Evolutionary conservation across 2,888 invertebrate genomes (phyloP).

Genomic region (Epinotia bilunana): DNA sequence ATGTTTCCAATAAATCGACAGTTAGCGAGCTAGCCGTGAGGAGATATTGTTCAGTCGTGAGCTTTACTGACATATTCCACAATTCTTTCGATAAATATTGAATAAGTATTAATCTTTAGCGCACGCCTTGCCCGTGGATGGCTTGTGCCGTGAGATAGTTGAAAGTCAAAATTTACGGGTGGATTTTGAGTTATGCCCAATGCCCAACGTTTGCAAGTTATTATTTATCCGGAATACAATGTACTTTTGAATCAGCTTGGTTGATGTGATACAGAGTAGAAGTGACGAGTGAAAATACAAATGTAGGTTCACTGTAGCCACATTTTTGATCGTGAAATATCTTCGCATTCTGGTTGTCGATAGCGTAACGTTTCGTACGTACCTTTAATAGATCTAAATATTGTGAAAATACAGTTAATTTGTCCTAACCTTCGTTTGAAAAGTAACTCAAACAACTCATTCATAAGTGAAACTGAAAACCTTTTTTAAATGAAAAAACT

Average conservation of each 20-base stretch:
- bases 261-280: no score
- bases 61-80: slow-evolving; percentile 45
- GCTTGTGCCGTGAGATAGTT: slow-evolving; percentile 57
- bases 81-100: slow-evolving; percentile 62
- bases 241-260: neutral
- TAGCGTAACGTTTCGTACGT: no score
- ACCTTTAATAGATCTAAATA: no score
- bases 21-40: slow-evolving; percentile 49
- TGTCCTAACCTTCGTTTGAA: no score
- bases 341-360: no score
- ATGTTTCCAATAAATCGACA: slow-evolving; percentile 56
- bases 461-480: no score
- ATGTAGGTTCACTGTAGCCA: no score
- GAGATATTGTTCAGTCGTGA: slow-evolving; percentile 33
- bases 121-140: slow-evolving; percentile 70
- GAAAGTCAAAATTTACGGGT: slow-evolving; percentile 72
- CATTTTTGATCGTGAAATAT: no score
- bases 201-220: slow-evolving; percentile 54
- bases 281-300: no score
- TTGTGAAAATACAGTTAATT: no score
- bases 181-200: slow-evolving; percentile 55
- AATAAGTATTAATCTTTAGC: slow-evolving; percentile 64
- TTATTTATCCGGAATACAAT: slow-evolving; percentile 61
- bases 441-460: no score
- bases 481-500: no score